A percentile compares a stretch with the other conserved stretches of the same genome.
phyloP scores from a whole-genome alignment of 2,888 invertebrate genomes.

The Ornithoptera priamus region DNA sequence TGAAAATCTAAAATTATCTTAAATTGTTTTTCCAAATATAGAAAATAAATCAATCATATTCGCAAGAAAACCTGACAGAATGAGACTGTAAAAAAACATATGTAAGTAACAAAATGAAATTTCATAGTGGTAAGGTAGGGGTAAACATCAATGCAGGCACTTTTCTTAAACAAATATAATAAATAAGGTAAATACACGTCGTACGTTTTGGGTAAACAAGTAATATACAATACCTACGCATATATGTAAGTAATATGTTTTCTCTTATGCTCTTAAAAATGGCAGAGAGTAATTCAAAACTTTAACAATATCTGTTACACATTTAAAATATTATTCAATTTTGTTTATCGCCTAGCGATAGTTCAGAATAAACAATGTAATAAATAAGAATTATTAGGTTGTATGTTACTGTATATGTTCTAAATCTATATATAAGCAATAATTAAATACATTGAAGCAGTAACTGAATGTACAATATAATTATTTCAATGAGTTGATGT shows the following conservation, averaged over 20 bases:
- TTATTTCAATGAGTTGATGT: too few relatives aligned
- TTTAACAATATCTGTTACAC: slow-evolving; percentile 6
- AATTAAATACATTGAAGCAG: too few relatives aligned
- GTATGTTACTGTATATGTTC: not conserved
- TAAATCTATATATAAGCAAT: not conserved
- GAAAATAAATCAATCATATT: too few relatives aligned
- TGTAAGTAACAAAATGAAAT: too few relatives aligned
- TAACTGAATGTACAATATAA: too few relatives aligned
- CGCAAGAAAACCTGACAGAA: too few relatives aligned
- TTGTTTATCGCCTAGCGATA: not conserved
- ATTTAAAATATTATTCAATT: too few relatives aligned
- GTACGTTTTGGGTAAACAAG: not conserved
- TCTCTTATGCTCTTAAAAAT: not conserved
- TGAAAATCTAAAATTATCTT: too few relatives aligned
- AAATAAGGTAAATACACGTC: not conserved
- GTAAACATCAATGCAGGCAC: too few relatives aligned
- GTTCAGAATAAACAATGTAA: not conserved
- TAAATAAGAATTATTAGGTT: not conserved
- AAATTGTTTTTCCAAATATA: too few relatives aligned
- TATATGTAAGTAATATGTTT: not conserved
- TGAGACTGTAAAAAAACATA: too few relatives aligned
- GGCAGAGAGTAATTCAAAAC: slow-evolving; percentile 5
- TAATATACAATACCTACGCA: not conserved
- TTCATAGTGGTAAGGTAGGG: too few relatives aligned
- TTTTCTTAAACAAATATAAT: not conserved